phyloP scores from a whole-genome alignment of 53 echinoderm and acorn worm genomes.

The Holothuria scabra region DNA sequence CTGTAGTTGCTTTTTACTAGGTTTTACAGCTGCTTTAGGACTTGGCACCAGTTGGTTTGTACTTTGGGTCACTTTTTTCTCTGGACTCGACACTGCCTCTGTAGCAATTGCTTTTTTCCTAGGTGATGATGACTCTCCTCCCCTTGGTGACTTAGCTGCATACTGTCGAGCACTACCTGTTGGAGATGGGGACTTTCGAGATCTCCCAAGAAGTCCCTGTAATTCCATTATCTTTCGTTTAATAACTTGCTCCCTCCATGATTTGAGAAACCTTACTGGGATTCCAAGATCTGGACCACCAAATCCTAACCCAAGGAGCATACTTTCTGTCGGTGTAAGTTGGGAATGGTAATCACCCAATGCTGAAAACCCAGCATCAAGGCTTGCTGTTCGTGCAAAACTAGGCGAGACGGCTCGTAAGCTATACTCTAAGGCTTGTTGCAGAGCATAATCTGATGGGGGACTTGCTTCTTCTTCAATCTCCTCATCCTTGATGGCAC shows the following conservation, averaged over 20 bases:
- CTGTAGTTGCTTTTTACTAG: constrained; percentile 66
- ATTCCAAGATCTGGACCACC: constrained; percentile 83
- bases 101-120: neutral
- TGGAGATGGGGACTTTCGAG: constrained; percentile 40
- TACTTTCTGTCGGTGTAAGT: constrained; percentile 82
- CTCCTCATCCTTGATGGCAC: neutral
- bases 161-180: constrained; percentile 30
- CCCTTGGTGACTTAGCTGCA: neutral
- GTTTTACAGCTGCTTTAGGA: constrained; percentile 4
- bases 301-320: constrained; percentile 89
- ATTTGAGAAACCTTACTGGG: constrained; percentile 84
- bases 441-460: constrained; percentile 13
- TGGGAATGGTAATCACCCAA: constrained; percentile 54
- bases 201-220: constrained; percentile 61
- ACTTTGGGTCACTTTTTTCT: constrained; percentile 37
- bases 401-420: constrained; percentile 54
- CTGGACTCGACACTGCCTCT: constrained; percentile 22
- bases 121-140: neutral
- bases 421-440: constrained; percentile 41
- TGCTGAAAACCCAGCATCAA: constrained; percentile 67
- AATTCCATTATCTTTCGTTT: constrained; percentile 71
- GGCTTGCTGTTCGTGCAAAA: constrained; percentile 74
- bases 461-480: neutral
- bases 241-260: constrained; percentile 81
- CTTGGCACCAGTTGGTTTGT: constrained; percentile 9